These are phyloP conservation scores for Leptopilina boulardi DNA, from an alignment of 1,140 invertebrate species.

Conservation along the genomic window DNA sequence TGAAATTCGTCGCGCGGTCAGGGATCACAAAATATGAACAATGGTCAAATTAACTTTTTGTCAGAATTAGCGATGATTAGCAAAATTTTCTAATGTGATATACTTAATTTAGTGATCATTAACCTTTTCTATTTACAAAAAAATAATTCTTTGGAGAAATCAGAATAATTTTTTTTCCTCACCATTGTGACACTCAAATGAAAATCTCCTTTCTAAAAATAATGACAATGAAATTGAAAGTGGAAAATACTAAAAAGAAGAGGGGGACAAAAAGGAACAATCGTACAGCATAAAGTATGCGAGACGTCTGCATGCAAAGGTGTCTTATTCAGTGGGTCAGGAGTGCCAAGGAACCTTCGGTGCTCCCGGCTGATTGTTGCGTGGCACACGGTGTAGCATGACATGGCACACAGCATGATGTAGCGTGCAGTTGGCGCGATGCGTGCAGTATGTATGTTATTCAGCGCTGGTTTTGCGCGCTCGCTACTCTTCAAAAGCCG, in stretches of 20 bases:
- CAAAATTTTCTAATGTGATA: background rate
- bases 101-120: background rate
- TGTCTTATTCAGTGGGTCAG: constrained; percentile 73
- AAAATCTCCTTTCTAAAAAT: too few relatives aligned
- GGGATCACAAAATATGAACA: constrained; percentile 47
- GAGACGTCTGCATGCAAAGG: constrained; percentile 67
- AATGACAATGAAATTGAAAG: background rate
- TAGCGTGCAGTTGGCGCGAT: constrained; percentile 66
- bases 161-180: too few relatives aligned
- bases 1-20: constrained; percentile 61
- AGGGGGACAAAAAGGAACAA: background rate
- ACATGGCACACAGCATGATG: constrained; percentile 54
- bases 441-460: constrained; percentile 62
- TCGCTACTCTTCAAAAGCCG: constrained; percentile 48
- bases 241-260: background rate
- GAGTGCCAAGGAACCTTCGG: constrained; percentile 70
- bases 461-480: constrained; percentile 47
- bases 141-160: too few relatives aligned
- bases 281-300: constrained; percentile 49
- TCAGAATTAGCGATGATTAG: background rate
- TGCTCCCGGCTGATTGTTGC: constrained; percentile 69
- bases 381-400: constrained; percentile 53
- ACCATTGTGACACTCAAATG: too few relatives aligned
- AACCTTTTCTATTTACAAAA: too few relatives aligned
- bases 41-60: constrained; percentile 12